A percentile compares a stretch with the other conserved stretches of the same genome.
These are phyloP conservation scores for Euglossa dilemma DNA, from an alignment of 1,140 invertebrate species.

Conservation along the genomic window DNA sequence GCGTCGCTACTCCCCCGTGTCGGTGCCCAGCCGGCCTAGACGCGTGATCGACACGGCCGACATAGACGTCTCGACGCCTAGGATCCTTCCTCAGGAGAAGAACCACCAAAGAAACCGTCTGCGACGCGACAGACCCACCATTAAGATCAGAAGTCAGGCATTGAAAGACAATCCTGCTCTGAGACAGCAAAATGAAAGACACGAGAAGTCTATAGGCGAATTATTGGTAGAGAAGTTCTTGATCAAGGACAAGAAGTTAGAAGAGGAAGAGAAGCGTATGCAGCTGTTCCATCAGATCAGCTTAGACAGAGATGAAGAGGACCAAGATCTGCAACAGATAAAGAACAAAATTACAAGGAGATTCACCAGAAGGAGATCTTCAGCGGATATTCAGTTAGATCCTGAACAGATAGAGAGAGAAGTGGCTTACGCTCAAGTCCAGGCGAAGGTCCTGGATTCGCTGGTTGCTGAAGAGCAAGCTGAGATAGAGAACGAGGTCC, in stretches of 20 bases:
- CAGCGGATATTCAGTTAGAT: conserved; percentile 75
- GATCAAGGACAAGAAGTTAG: conserved; percentile 85
- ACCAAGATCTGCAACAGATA: conserved; percentile 57
- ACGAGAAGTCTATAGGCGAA: conserved; percentile 87
- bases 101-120: conserved; percentile 62
- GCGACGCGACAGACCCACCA: conserved; percentile 75
- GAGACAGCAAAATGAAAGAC: conserved; percentile 74
- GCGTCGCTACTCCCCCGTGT: conserved; percentile 70
- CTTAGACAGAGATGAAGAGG: conserved; percentile 39
- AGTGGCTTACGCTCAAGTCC: conserved; percentile 74
- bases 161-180: conserved; percentile 82
- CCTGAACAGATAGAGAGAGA: conserved; percentile 75
- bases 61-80: conserved; percentile 88
- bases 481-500: conserved; percentile 74
- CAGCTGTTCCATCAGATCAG: conserved; percentile 70
- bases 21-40: conserved; percentile 74
- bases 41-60: conserved; percentile 91
- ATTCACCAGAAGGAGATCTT: conserved; percentile 77
- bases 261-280: conserved; percentile 69
- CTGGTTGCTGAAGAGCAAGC: conserved; percentile 81
- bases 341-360: conserved; percentile 73
- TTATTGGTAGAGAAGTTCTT: conserved; percentile 89
- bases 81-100: conserved; percentile 73
- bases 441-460: conserved; percentile 79
- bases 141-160: conserved; percentile 79